Conservation (phyloP, 2,888 invertebrate genomes). For the Myathropa florea region DNA sequence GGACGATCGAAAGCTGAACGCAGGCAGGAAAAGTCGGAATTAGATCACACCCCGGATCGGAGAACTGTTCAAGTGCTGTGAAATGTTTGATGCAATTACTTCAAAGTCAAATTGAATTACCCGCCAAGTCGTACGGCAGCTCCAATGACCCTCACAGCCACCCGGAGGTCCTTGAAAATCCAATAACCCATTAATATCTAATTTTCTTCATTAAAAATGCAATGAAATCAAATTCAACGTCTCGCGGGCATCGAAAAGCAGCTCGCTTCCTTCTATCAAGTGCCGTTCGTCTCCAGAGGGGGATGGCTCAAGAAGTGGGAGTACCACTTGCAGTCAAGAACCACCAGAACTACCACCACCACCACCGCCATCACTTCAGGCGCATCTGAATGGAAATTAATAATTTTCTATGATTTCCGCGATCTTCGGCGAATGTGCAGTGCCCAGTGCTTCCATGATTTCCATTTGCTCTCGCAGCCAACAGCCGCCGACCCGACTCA, state of each 20-base stretch:
- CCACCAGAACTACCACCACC: background rate
- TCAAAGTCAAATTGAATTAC: no score
- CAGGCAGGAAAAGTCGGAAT: no score
- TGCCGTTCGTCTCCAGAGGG: background rate
- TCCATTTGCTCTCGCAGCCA: background rate
- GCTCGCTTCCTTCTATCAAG: background rate
- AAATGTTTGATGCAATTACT: no score
- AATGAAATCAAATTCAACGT: conserved; percentile 15
- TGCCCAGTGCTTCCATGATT: conserved; percentile 47
- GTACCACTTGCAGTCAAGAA: background rate
- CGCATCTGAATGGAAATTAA: conserved; percentile 46
- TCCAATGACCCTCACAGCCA: no score
- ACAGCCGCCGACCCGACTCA: no score
- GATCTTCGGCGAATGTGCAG: conserved; percentile 48
- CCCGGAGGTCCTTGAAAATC: background rate
- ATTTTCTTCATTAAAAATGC: conserved; percentile 24
- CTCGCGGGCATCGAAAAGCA: background rate
- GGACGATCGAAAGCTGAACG: no score
- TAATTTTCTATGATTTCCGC: conserved; percentile 55
- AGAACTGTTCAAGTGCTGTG: no score
- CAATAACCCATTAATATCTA: conserved; percentile 4
- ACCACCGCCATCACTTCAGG: conserved; percentile 25
- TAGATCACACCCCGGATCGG: no score
- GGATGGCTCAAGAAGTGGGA: conserved; percentile 31
- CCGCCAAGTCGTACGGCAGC: no score